Base-by-base conservation (phyloP, 2,797 vertebrate genomes). In the Chlorospingus semifuscus region DNA sequence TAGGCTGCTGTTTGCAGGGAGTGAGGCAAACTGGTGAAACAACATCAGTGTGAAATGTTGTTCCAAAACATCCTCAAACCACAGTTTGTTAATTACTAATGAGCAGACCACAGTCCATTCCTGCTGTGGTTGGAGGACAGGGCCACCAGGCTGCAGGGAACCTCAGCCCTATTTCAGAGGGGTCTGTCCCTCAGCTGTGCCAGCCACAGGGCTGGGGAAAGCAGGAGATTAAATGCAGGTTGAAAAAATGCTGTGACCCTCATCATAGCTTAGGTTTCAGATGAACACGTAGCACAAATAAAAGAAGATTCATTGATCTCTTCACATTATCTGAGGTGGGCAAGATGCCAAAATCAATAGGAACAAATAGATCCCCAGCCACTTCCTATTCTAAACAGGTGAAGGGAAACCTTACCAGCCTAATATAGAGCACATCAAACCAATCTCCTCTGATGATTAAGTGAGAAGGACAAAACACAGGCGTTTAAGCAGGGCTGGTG, bases 341-440 rank as follows among this genome's bases (percentile, higher is more conserved):
- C 27, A 5, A 76, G 59, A 63, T 24, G 65, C 89, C 89, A 87
- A 63, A 95, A 96, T 95, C 94, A 90, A 90, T 91, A 90, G 27
- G 77, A 70, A 92, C 80, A 96, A 94, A 95, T 10, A 94, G 85
- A 83, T 94, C 70, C 77, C 56, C 83, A 71, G 93, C 77, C 79
- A 74, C 74, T 86, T 93, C 87, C 80, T 76, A 11, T 18, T 29
- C 49, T 77, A 80, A 91, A 90, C 83, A 84, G 77, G 70, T 77
- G 83, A 92, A 91, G 74, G 56, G 74, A 94, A 95, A 95, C 85
- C 83, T 95, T 72, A 92, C 44, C 77, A 87, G 69, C 66, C 89
- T 79, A 66, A 82, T 50, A 86, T 2, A 79, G 14, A 86, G 77
- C 85, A 63, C 66, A 84, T 84, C 63, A 95, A 87, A 84, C 77